Evolutionary conservation across 2,113 vertebrate genomes (phyloP).

Genomic region (Galemys pyrenaicus): DNA sequence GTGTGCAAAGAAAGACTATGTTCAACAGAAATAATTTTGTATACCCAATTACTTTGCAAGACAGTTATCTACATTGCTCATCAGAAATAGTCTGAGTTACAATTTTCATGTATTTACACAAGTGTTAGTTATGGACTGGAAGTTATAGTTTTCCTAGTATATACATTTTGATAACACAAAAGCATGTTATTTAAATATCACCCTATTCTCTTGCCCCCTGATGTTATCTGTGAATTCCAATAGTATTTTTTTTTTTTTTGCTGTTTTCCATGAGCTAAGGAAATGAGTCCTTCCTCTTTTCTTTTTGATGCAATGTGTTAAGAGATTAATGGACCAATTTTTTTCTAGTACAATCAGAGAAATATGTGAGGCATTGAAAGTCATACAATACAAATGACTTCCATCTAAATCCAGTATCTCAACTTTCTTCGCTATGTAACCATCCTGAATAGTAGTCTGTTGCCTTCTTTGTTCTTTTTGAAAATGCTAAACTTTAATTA

Average conservation of each 20-base stretch:
- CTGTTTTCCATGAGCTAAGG: neutral
- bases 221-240: neutral
- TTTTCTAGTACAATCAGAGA: neutral
- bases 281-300: neutral
- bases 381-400: neutral
- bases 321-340: no score
- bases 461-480: neutral
- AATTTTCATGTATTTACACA: neutral
- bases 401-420: neutral
- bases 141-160: neutral
- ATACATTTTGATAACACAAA: neutral
- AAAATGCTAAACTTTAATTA: slow-evolving; percentile 28
- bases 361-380: neutral
- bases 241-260: neutral
- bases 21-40: neutral
- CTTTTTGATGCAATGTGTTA: no score
- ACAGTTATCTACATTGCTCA: neutral
- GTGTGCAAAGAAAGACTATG: neutral
- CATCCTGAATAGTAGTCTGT: neutral
- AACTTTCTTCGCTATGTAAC: slow-evolving; percentile 3
- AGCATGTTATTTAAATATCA: neutral
- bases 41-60: neutral
- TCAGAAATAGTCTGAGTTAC: neutral
- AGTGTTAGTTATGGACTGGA: neutral
- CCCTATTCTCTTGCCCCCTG: neutral